Base-by-base conservation (phyloP, 2,113 vertebrate genomes). In the Notothenia rossii region DNA sequence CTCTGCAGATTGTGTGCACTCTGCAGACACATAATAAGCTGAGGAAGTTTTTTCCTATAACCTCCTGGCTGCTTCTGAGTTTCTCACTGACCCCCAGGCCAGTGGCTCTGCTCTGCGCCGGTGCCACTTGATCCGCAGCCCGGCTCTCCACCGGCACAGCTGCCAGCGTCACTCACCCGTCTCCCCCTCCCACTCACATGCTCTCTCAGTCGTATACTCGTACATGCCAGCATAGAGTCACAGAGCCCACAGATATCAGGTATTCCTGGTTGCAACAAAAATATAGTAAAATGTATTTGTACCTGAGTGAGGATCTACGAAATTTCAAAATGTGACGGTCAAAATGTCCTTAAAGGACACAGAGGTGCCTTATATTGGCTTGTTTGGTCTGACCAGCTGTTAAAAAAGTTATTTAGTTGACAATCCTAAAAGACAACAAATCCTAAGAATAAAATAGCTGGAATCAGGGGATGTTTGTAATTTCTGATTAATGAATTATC, bases 101-200 rank as follows among this genome's bases (percentile, higher is more conserved):
- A 46, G 20, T 58, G 50, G 83, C 66, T 69, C 69, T 48, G 33
- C 65, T 73, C 81, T 81, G 80, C 29, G 49, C 71, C 67, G 79
- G 86, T 82, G 84, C 82, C 88, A 93, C 85, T 89, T 86, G 90
- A 93, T 91, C 86, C 71, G 14, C 75, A 76, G 78, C 69, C 67
- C 65, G 48, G 68, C 79, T 78, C 79, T 18, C 82, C 54, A 74
- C 75, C 71, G 29, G 40, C 81, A 84, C 92, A 93, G 89, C 92
- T 94, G 93, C 78, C 75, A 76, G 74, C 77, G 72, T 92, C 93
- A 90, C 85, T 40, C 36, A 40, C 36, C 36, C 7, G 7, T 18
- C 85, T 63, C 68, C 2, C 69, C 62, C 67, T 46, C 71, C 70
- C 72, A 53, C 81, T 80, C 48, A 12, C 40, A 58, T 67, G 17